Evolutionary conservation across 2,797 vertebrate genomes (phyloP).

Genomic region (Sebastes itinus): DNA sequence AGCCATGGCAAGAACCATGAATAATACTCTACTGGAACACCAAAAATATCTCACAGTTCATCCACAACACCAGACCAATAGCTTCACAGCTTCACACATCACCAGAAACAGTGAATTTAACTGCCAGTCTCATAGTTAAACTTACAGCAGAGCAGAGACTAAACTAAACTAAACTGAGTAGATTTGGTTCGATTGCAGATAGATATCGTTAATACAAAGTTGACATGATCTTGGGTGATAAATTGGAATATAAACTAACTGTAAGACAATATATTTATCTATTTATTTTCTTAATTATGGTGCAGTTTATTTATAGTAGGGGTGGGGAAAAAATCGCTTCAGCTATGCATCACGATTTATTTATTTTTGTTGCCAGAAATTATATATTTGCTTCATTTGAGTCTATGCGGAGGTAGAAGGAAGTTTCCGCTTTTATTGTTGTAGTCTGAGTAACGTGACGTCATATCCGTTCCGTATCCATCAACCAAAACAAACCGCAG

Average conservation of each 20-base stretch:
- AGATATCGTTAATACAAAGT: background rate
- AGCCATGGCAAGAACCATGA: background rate
- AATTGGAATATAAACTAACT: background rate
- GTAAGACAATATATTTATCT: accelerated
- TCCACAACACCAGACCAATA: background rate
- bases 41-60: background rate
- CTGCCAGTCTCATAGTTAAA: background rate
- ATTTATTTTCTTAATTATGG: too few relatives aligned
- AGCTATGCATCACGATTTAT: too few relatives aligned
- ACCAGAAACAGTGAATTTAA: background rate
- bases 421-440: too few relatives aligned
- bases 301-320: too few relatives aligned
- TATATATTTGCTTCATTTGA: too few relatives aligned
- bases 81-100: background rate
- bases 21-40: background rate
- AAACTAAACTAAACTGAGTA: too few relatives aligned
- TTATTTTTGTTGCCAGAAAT: too few relatives aligned
- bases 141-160: background rate
- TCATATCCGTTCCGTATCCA: too few relatives aligned
- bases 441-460: too few relatives aligned
- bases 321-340: too few relatives aligned
- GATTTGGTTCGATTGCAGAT: background rate
- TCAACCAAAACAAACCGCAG: too few relatives aligned
- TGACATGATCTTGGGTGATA: background rate
- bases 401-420: too few relatives aligned